phyloP scores from a whole-genome alignment of 2,113 vertebrate species.

The Plectropomus leopardus region DNA sequence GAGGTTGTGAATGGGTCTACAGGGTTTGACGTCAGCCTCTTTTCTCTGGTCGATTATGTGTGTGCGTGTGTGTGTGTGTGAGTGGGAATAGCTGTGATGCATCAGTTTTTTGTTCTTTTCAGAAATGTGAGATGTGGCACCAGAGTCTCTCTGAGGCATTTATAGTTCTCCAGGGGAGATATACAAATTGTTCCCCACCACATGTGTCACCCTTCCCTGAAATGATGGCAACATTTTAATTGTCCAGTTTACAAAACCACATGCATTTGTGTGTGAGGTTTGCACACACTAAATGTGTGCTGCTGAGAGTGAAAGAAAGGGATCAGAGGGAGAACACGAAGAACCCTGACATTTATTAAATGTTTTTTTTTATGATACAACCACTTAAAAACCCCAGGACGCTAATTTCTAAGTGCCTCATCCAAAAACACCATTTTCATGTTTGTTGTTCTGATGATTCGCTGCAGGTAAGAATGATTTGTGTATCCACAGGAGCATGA shows the following conservation, averaged over 20 bases:
- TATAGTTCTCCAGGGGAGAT: constrained; percentile 22
- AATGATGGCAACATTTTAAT: constrained; percentile 39
- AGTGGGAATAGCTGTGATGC: constrained; percentile 50
- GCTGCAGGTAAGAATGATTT: constrained; percentile 34
- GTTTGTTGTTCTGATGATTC: constrained; percentile 15
- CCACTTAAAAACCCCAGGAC: neutral
- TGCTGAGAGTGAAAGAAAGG: neutral
- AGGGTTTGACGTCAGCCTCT: constrained; percentile 75
- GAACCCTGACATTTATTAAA: constrained; percentile 22
- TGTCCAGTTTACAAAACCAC: constrained; percentile 10
- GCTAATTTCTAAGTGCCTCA: constrained; percentile 12
- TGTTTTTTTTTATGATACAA: constrained; percentile 3
- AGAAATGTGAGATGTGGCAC: constrained; percentile 56
- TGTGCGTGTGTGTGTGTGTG: constrained; percentile 39
- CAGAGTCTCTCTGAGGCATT: constrained; percentile 39
- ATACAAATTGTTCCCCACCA: constrained; percentile 13
- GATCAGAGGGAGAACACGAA: constrained; percentile 19
- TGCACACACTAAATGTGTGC: neutral
- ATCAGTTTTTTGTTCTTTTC: constrained; percentile 59
- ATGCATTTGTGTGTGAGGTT: constrained; percentile 2
- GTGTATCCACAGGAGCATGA: constrained; percentile 46
- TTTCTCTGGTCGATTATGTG: constrained; percentile 57
- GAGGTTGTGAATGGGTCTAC: constrained; percentile 64
- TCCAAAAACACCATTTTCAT: constrained; percentile 23
- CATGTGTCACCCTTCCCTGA: constrained; percentile 48